Conservation (phyloP, 2,888 invertebrate species). For the Sympetrum striolatum region DNA sequence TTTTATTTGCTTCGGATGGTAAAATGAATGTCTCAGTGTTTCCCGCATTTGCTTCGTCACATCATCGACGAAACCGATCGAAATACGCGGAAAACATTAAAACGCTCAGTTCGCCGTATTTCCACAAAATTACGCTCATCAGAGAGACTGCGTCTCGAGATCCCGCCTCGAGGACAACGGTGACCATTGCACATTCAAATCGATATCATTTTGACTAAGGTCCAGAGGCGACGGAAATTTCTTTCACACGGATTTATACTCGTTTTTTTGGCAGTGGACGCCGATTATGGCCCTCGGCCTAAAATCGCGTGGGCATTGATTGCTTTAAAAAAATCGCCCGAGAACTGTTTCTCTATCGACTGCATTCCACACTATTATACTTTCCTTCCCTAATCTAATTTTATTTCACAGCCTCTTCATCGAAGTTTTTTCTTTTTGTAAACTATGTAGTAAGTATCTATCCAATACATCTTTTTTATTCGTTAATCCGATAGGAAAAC, state of each 20-base stretch:
- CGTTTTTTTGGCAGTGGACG: slow-evolving; percentile 32
- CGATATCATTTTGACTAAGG: not conserved
- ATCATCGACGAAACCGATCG: no score
- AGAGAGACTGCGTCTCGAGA: not conserved
- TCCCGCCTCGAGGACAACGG: no score
- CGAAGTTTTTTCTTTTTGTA: slow-evolving; percentile 2
- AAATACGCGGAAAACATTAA: no score
- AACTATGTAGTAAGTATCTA: not conserved
- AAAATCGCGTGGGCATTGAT: not conserved
- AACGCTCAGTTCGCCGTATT: no score
- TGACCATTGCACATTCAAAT: no score
- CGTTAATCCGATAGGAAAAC: not conserved
- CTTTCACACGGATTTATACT: not conserved
- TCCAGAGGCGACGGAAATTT: slow-evolving; percentile 36
- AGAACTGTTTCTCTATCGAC: not conserved
- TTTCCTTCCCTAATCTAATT: not conserved
- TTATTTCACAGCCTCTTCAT: slow-evolving; percentile 34
- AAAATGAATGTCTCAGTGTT: no score
- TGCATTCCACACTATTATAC: slow-evolving; percentile 12
- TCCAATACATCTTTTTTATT: not conserved
- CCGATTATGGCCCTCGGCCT: not conserved
- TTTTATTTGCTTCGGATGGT: no score
- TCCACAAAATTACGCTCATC: not conserved
- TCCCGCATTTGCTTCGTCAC: no score
- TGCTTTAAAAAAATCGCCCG: not conserved